These are phyloP conservation scores for Aplochiton taeniatus DNA, from an alignment of 2,797 vertebrate genomes.

Conservation along the genomic window DNA sequence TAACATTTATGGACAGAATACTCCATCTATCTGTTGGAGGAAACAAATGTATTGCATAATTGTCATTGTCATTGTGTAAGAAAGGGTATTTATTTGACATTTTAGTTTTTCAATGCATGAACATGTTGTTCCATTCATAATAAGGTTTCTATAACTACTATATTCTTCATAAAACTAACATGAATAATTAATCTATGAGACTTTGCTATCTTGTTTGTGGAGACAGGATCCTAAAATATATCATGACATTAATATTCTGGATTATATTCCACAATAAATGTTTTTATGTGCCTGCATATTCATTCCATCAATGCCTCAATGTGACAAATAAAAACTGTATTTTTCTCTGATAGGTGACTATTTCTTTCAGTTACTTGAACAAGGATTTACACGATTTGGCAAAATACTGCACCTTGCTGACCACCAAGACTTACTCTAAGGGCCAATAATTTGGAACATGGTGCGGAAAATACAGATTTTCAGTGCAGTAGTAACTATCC, in stretches of 20 bases:
- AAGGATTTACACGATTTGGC: background rate
- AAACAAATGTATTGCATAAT: no score
- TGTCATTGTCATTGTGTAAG: no score
- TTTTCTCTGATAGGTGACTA: slow-evolving; percentile 54
- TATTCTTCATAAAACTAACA: slow-evolving; percentile 51
- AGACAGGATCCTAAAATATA: slow-evolving; percentile 42
- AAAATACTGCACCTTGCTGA: background rate
- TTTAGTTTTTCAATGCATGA: slow-evolving; percentile 57
- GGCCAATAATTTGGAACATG: slow-evolving; percentile 1
- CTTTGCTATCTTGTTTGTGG: slow-evolving; percentile 53
- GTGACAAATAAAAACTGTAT: slow-evolving; percentile 66
- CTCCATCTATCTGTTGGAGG: slow-evolving; percentile 8
- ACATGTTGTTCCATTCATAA: slow-evolving; percentile 54
- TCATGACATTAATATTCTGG: slow-evolving; percentile 58
- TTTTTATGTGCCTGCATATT: slow-evolving; percentile 67
- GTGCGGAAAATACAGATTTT: slow-evolving; percentile 33
- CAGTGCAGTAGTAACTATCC: background rate
- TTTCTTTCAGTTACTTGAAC: slow-evolving; percentile 10
- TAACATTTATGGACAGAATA: slow-evolving; percentile 35
- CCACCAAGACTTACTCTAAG: background rate
- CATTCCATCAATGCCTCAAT: slow-evolving; percentile 64
- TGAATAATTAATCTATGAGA: slow-evolving; percentile 43
- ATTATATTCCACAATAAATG: slow-evolving; percentile 62
- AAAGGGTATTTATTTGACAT: no score
- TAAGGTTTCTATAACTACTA: slow-evolving; percentile 57